Percentiles rank a stretch among this genome's conserved stretches.
Evolutionary conservation across 64 coral and sea anemone species (phyloP).

Genomic region (Orbicella faveolata): DNA sequence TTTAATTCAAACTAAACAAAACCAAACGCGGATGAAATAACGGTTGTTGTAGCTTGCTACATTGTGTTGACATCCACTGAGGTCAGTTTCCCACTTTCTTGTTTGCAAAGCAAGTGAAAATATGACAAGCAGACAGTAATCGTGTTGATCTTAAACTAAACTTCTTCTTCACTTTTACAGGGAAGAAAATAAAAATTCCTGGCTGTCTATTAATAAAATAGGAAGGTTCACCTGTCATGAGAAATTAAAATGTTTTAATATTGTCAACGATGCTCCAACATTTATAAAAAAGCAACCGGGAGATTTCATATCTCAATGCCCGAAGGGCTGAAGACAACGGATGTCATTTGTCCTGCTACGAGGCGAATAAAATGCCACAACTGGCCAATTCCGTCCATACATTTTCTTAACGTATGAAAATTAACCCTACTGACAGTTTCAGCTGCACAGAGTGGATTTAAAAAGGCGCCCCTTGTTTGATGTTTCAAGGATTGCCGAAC

Average conservation of each 20-base stretch:
- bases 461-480: not conserved
- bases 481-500: conserved; percentile 26
- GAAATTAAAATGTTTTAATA: not conserved
- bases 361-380: not conserved
- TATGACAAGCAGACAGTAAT: no score
- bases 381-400: not conserved
- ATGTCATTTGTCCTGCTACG: not conserved
- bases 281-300: not conserved
- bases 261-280: not conserved
- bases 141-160: no score
- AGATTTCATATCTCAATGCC: not conserved
- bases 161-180: no score
- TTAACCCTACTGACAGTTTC: not conserved
- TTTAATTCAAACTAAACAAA: not conserved
- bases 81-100: not conserved
- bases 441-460: not conserved
- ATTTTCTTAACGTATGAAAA: conserved; percentile 13
- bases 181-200: not conserved
- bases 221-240: not conserved
- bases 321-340: not conserved
- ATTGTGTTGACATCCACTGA: no score
- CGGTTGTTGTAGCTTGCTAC: not conserved
- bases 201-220: not conserved
- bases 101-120: not conserved
- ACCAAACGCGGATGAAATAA: not conserved